These are phyloP conservation scores for Phortica variegata DNA, from an alignment of 1,140 invertebrate species.

Conservation along the genomic window DNA sequence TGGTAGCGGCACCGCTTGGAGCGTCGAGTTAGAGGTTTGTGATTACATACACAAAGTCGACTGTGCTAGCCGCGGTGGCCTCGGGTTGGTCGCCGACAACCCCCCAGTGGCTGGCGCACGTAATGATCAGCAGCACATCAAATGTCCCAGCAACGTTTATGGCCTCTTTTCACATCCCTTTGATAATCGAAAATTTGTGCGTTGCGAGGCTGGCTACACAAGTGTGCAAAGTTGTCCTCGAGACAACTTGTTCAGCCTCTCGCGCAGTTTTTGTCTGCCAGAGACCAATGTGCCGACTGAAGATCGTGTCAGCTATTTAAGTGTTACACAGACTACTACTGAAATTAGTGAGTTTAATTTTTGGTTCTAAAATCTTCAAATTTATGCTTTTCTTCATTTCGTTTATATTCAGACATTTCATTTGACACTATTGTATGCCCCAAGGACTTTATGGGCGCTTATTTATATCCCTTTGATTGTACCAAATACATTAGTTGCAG, in stretches of 20 bases:
- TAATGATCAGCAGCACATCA: no score
- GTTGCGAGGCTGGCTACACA: constrained; percentile 63
- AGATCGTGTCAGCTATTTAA: constrained; percentile 21
- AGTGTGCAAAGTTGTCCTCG: constrained; percentile 61
- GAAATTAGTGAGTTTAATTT: constrained; percentile 4
- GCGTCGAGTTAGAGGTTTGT: constrained; percentile 62
- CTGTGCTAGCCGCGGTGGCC: no score
- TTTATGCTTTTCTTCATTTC: no score
- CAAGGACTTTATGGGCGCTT: constrained; percentile 58
- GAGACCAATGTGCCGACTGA: constrained; percentile 6
- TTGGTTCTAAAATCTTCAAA: no score
- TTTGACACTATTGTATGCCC: constrained; percentile 53
- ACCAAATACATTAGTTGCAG: constrained; percentile 66
- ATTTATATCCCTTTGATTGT: constrained; percentile 65
- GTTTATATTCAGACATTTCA: no score
- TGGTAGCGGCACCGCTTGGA: constrained; percentile 66
- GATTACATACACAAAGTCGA: constrained; percentile 66
- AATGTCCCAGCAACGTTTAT: constrained; percentile 26
- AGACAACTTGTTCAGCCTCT: constrained; percentile 27
- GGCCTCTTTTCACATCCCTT: constrained; percentile 56
- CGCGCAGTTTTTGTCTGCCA: constrained; percentile 22
- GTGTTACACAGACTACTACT: neutral
- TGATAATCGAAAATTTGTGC: constrained; percentile 66
- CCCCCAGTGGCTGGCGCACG: no score
- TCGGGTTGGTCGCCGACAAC: no score